Conservation (phyloP, 1,140 invertebrate species). For the Calliopsis andreniformis region DNA sequence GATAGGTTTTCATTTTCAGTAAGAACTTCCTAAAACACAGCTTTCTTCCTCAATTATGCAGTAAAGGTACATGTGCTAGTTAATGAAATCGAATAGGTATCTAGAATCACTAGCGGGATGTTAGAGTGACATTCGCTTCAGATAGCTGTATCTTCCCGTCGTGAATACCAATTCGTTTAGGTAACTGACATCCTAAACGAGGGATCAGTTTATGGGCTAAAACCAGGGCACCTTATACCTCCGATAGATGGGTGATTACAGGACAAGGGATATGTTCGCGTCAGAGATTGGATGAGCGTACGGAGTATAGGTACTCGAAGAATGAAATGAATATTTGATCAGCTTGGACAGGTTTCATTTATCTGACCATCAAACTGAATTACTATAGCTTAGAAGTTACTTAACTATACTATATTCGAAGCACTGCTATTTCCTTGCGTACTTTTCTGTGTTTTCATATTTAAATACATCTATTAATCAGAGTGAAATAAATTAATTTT, state of each 20-base stretch:
- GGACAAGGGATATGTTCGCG: background rate
- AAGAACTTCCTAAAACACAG: too few relatives aligned
- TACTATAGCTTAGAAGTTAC: too few relatives aligned
- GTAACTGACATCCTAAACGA: conserved; percentile 3
- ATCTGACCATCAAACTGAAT: too few relatives aligned
- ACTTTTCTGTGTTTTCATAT: too few relatives aligned
- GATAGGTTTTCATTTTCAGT: too few relatives aligned
- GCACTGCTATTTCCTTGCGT: too few relatives aligned
- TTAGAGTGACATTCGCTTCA: background rate
- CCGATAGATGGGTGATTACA: background rate
- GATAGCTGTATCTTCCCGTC: background rate
- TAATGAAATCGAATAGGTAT: background rate
- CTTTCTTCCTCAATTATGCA: background rate
- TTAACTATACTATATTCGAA: too few relatives aligned
- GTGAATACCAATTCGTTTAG: background rate
- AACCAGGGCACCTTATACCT: background rate
- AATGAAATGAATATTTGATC: too few relatives aligned
- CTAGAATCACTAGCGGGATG: background rate
- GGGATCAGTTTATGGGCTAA: background rate
- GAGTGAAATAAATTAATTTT: too few relatives aligned
- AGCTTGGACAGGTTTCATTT: too few relatives aligned
- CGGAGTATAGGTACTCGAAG: background rate
- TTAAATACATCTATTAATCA: too few relatives aligned
- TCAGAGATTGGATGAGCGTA: background rate
- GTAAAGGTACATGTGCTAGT: background rate